Conservation (phyloP, 2,113 vertebrate species). For the Seriola dumerili region DNA sequence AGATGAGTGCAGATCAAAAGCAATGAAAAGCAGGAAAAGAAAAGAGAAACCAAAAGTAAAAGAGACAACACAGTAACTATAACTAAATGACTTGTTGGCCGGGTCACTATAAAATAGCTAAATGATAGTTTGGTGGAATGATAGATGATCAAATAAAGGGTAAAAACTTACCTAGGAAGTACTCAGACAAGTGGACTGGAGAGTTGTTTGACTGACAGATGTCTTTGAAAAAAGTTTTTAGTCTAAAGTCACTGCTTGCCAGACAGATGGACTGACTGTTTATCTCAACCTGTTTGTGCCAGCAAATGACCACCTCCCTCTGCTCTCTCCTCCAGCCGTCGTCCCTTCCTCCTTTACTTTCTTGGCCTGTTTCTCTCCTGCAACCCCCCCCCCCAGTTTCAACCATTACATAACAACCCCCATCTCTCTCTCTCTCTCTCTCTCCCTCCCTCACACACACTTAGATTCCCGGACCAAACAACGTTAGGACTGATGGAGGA, state of each 20-base stretch:
- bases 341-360: constrained; percentile 33
- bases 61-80: not conserved
- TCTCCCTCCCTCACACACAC: not conserved
- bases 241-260: constrained; percentile 1
- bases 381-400: constrained; percentile 24
- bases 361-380: constrained; percentile 30
- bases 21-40: not conserved
- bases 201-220: not conserved
- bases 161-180: constrained; percentile 50
- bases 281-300: constrained; percentile 19
- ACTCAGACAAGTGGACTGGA: not conserved
- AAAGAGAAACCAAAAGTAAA: not conserved
- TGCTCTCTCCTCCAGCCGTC: constrained; percentile 33
- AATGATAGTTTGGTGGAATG: no score
- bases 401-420: constrained; percentile 53
- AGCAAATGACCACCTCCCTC: constrained; percentile 41
- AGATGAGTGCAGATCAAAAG: not conserved
- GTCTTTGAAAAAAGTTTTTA: not conserved
- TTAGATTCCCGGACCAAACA: constrained; percentile 63
- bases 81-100: not conserved
- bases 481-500: constrained; percentile 57
- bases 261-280: not conserved
- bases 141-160: not conserved
- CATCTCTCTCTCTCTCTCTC: not conserved
- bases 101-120: not conserved